These are phyloP conservation scores for Lochmaea crataegi DNA, from an alignment of 2,888 invertebrate genomes.

Conservation along the genomic window DNA sequence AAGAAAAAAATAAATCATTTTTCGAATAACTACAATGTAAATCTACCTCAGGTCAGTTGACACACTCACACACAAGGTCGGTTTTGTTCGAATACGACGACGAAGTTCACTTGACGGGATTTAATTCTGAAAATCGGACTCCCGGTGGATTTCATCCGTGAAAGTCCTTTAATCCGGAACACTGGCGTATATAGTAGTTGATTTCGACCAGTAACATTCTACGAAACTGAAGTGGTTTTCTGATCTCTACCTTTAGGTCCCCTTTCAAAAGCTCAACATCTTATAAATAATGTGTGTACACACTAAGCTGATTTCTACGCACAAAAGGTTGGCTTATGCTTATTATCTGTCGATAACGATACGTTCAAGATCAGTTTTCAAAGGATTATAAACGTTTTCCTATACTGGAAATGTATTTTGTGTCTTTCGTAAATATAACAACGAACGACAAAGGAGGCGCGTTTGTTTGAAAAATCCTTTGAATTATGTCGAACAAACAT, in stretches of 20 bases:
- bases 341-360: slow-evolving; percentile 8
- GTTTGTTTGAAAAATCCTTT: no score
- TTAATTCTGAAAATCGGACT: slow-evolving; percentile 15
- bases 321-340: slow-evolving; percentile 11
- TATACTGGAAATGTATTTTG: no score
- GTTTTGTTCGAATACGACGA: neutral
- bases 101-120: slow-evolving; percentile 17
- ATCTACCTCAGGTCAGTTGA: neutral
- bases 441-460: no score
- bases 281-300: slow-evolving; percentile 34
- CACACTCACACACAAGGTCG: neutral
- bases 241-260: slow-evolving; percentile 20
- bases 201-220: slow-evolving; percentile 32
- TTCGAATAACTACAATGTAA: neutral
- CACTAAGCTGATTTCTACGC: slow-evolving; percentile 11
- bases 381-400: neutral
- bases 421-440: no score
- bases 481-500: no score
- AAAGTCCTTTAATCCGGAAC: slow-evolving; percentile 36
- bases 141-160: slow-evolving; percentile 19
- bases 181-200: slow-evolving; percentile 34
- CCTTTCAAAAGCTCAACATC: slow-evolving; percentile 33
- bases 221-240: slow-evolving; percentile 35
- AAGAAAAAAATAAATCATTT: neutral
- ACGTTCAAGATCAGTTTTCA: neutral